Percentiles rank a stretch among this genome's conserved stretches.
phyloP scores from a whole-genome alignment of 1,140 invertebrate genomes.

The Palaemon carinicauda region DNA sequence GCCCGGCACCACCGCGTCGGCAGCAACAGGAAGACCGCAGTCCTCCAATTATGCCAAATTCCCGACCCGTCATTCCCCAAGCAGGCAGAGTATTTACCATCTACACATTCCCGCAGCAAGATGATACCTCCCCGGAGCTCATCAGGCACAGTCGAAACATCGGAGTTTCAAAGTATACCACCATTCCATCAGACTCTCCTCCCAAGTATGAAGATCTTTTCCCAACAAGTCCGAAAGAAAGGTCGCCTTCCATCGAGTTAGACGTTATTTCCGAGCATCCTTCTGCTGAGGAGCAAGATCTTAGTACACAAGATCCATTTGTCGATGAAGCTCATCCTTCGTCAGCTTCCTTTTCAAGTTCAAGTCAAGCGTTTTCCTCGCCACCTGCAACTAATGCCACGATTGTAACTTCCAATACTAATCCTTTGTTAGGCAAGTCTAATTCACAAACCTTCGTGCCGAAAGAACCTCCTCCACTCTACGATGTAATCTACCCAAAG shows the following conservation, averaged over 20 bases:
- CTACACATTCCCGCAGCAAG: slow-evolving; percentile 22
- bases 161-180: slow-evolving; percentile 16
- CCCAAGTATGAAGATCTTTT: slow-evolving; percentile 48
- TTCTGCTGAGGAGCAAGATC: too few relatives aligned
- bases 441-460: neutral
- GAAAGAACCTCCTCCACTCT: neutral
- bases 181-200: neutral
- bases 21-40: too few relatives aligned
- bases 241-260: neutral
- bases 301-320: too few relatives aligned
- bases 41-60: neutral
- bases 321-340: too few relatives aligned
- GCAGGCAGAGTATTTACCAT: slow-evolving; percentile 27
- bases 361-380: too few relatives aligned
- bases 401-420: too few relatives aligned
- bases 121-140: neutral
- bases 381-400: too few relatives aligned
- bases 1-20: neutral
- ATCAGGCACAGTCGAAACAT: neutral
- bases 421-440: neutral
- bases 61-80: neutral
- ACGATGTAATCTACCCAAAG: too few relatives aligned
- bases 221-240: neutral
- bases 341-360: too few relatives aligned
- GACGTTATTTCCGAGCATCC: too few relatives aligned